phyloP scores from a whole-genome alignment of 2,113 vertebrate species.

The Alectura lathami region DNA sequence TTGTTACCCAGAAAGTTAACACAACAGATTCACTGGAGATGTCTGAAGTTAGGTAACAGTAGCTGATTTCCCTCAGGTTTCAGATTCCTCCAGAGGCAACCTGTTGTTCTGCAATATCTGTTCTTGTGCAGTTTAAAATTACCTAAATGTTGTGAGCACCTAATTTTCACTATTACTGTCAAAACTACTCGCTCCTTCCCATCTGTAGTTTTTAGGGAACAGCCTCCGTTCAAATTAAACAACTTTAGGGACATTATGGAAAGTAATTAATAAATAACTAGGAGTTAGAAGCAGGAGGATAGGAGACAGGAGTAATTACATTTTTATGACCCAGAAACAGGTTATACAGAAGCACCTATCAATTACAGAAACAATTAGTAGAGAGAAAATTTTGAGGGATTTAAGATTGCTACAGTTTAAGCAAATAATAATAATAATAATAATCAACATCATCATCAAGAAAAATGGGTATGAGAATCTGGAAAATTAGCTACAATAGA shows the following conservation, averaged over 20 bases:
- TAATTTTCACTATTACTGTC: not conserved
- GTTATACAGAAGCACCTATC: not conserved
- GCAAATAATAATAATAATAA: not conserved
- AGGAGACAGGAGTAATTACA: not conserved
- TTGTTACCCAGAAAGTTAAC: not conserved
- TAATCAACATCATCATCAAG: not conserved
- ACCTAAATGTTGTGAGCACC: not conserved
- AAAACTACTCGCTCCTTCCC: not conserved
- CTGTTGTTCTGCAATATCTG: not conserved
- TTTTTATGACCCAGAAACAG: not conserved
- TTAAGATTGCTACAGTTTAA: not conserved
- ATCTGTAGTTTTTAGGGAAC: not conserved
- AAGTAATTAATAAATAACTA: not conserved
- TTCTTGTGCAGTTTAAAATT: not conserved
- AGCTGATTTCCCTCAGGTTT: not conserved
- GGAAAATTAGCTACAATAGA: not conserved
- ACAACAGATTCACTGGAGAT: not conserved
- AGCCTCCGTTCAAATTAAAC: not conserved
- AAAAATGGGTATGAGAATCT: not conserved
- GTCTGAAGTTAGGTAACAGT: not conserved
- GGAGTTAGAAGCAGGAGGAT: too few relatives aligned
- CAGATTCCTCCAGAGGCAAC: not conserved
- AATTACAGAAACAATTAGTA: not conserved
- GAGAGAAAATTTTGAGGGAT: not conserved
- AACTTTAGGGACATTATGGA: not conserved